These are phyloP conservation scores for Himalopsyche japonica DNA, from an alignment of 2,888 invertebrate species.

Conservation along the genomic window DNA sequence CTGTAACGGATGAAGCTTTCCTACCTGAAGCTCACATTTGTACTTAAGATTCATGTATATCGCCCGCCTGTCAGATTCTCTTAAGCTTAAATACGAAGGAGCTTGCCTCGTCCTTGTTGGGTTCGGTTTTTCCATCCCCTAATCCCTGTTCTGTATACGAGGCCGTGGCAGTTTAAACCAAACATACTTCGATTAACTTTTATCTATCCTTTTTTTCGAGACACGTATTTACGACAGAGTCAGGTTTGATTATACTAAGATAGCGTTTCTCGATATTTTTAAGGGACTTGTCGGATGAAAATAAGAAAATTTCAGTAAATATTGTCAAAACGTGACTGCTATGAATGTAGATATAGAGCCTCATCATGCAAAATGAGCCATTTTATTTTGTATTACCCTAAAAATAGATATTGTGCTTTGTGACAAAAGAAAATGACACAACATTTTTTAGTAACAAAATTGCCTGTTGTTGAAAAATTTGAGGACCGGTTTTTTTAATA, in stretches of 20 bases:
- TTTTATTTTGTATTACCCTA: no score
- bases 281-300: neutral
- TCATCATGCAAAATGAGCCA: no score
- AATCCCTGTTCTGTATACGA: neutral
- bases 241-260: neutral
- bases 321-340: neutral
- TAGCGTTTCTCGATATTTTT: neutral
- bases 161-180: neutral
- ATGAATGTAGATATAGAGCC: neutral
- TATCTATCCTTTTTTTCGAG: neutral
- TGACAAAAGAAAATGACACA: no score
- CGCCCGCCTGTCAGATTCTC: constrained; percentile 15
- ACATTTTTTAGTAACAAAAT: no score
- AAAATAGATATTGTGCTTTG: no score
- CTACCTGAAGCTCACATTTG: neutral
- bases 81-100: constrained; percentile 10
- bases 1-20: neutral
- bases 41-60: neutral
- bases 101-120: neutral
- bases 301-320: neutral
- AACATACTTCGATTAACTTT: neutral
- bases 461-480: no score
- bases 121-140: neutral
- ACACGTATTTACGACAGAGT: neutral
- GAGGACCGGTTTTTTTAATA: no score